Percentiles rank a stretch among this genome's conserved stretches.
phyloP scores from a whole-genome alignment of 2,888 invertebrate species.

The Mesorhabditis belari region DNA sequence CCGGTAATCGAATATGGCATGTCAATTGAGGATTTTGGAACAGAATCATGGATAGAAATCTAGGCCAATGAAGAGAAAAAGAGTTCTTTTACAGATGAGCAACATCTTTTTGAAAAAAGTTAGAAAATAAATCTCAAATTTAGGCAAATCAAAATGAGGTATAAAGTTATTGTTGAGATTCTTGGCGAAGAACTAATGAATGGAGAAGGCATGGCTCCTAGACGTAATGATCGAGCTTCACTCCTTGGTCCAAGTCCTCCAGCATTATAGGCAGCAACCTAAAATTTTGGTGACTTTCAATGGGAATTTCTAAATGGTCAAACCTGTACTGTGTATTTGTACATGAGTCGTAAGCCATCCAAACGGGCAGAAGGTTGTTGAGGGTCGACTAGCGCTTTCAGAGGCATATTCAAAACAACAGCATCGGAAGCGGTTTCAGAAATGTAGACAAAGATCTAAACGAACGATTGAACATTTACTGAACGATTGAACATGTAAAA shows the following conservation, averaged over 20 bases:
- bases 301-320: neutral
- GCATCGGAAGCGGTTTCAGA: constrained; percentile 27
- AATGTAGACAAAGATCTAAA: constrained; percentile 28
- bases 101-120: no score
- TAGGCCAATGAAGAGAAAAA: no score
- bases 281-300: neutral
- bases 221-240: constrained; percentile 28
- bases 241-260: constrained; percentile 44
- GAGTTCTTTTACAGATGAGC: no score
- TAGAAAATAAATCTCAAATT: no score
- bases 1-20: neutral
- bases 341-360: constrained; percentile 45
- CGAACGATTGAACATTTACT: neutral
- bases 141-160: no score
- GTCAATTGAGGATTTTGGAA: neutral
- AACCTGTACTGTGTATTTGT: constrained; percentile 42
- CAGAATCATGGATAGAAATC: no score
- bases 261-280: constrained; percentile 43
- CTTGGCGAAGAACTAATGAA: neutral
- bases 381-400: constrained; percentile 31
- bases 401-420: constrained; percentile 32
- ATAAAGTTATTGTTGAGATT: no score
- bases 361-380: constrained; percentile 39
- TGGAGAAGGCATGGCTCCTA: constrained; percentile 17
- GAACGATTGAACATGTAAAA: no score